Percentiles rank a stretch among this genome's conserved stretches.
Evolutionary conservation across 1,140 invertebrate genomes (phyloP).

Genomic region (Ericerus pela): DNA sequence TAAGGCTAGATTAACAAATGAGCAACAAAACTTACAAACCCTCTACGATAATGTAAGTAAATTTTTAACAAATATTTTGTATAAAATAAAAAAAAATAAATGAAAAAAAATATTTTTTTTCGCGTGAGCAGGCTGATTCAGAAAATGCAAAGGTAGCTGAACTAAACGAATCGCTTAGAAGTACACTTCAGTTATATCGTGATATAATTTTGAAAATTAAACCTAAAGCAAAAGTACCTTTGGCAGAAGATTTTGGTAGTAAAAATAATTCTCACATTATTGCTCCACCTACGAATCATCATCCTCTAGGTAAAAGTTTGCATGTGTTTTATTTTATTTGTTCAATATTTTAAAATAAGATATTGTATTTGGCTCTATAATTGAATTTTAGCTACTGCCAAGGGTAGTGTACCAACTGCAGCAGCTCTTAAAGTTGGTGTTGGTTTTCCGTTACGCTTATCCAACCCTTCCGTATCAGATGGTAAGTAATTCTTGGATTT

Average conservation of each 20-base stretch:
- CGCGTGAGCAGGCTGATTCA: no score
- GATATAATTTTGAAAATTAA: constrained; percentile 39
- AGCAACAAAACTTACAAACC: constrained; percentile 53
- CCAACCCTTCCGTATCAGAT: background rate
- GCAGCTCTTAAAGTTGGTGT: constrained; percentile 67
- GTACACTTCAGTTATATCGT: constrained; percentile 40
- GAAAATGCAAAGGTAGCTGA: constrained; percentile 36
- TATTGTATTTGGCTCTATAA: background rate
- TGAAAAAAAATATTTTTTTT: no score
- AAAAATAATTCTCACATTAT: constrained; percentile 19
- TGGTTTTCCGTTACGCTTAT: constrained; percentile 45
- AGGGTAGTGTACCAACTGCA: constrained; percentile 48
- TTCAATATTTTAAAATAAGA: background rate
- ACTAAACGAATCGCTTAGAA: constrained; percentile 32
- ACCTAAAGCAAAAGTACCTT: constrained; percentile 34
- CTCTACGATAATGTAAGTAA: constrained; percentile 58
- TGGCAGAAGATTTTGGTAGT: constrained; percentile 33
- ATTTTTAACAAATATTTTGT: no score
- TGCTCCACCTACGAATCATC: constrained; percentile 2
- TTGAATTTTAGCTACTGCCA: background rate
- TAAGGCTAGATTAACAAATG: constrained; percentile 50
- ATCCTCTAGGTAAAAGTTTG: constrained; percentile 6
- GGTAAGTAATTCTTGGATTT: background rate
- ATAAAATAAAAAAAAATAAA: no score
- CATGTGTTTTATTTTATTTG: no score